phyloP scores from a whole-genome alignment of 2,888 invertebrate species.

The Drosophila mimetica region DNA sequence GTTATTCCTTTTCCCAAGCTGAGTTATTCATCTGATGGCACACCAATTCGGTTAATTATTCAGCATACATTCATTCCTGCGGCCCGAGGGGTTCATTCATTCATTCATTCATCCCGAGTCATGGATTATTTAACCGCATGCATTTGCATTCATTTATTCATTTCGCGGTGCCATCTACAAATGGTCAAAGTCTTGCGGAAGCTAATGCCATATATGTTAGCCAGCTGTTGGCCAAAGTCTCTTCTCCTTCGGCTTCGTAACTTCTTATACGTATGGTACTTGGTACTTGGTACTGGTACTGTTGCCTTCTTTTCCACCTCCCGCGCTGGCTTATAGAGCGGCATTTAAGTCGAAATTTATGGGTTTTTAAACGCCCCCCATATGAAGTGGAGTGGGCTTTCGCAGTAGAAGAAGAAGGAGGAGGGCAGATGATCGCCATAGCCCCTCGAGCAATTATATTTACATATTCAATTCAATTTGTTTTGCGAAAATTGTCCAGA shows the following conservation, averaged over 20 bases:
- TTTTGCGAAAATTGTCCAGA: slow-evolving; percentile 62
- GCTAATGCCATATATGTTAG: slow-evolving; percentile 32
- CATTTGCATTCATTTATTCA: slow-evolving; percentile 36
- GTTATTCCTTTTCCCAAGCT: not conserved
- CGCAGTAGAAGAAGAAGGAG: not conserved
- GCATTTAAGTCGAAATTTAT: slow-evolving; percentile 61
- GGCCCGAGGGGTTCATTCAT: slow-evolving; percentile 7
- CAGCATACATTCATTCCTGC: not conserved
- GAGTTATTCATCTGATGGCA: slow-evolving; percentile 17
- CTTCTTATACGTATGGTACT: too few species aligned
- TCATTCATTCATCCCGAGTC: slow-evolving; percentile 18
- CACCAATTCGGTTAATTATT: slow-evolving; percentile 21
- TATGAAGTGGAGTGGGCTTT: not conserved
- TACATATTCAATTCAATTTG: slow-evolving; percentile 80
- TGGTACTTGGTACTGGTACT: too few species aligned
- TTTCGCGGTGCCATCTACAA: slow-evolving; percentile 21
- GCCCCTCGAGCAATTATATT: slow-evolving; percentile 67
- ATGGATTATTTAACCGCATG: slow-evolving; percentile 32
- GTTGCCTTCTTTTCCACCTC: not conserved
- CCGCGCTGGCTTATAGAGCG: slow-evolving; percentile 5
- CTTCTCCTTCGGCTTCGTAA: not conserved
- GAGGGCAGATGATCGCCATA: slow-evolving; percentile 4
- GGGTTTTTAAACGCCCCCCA: slow-evolving; percentile 57
- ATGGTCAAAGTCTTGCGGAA: slow-evolving; percentile 35
- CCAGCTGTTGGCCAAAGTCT: slow-evolving; percentile 8